Base-by-base conservation (phyloP, 2,888 invertebrate species). In the Scrobipalpa costella region DNA sequence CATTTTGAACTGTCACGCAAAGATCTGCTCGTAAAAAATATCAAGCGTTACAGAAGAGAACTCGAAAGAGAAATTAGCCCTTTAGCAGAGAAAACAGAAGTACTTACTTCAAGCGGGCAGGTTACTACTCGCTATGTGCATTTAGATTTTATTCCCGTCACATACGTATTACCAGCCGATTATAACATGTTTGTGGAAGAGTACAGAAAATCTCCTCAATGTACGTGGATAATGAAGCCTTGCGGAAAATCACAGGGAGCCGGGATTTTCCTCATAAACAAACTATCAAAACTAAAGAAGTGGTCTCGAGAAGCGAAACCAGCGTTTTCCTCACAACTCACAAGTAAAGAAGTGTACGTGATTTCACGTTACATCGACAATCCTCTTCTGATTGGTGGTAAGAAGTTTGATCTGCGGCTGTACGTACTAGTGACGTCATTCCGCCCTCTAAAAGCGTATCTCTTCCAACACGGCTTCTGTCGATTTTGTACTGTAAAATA, bases 221-320 rank as follows among this genome's bases (percentile, higher is more conserved):
- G 96, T 70, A 98, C 98, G 0, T 98, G 98, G 98, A 98, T 98
- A 66, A 96, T 98, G 95, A 98, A 98, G 82, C 98, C 98, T 0
- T 97, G 97, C 79, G 98, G 98, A 9, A 96, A 98, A 87, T 98
- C 98, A 0, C 96, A 96, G 81, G 97, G 97, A 0, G 94, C 96
- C 11, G 98, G 98, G 11, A 98, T 98, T 79, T 98, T 98, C 84
- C 92, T 98, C 62, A 97, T 98, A 69, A 98, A 98, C 83, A 98
- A 98, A 88, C 88, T 98, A 62, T 97, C 98, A 6, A 98, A 98
- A 87, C 88, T 98, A 62, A 98, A 97, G 79, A 94, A 95, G 79
- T 97, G 96, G 96, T 96, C 96, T 0, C 92, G 96, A 17, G 97
- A 97, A 86, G 95, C 96, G 0, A 96, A 96, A 84, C 15, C n/a